Conservation (phyloP, 2,113 vertebrate genomes). For the Coptodon bakossiorum region DNA sequence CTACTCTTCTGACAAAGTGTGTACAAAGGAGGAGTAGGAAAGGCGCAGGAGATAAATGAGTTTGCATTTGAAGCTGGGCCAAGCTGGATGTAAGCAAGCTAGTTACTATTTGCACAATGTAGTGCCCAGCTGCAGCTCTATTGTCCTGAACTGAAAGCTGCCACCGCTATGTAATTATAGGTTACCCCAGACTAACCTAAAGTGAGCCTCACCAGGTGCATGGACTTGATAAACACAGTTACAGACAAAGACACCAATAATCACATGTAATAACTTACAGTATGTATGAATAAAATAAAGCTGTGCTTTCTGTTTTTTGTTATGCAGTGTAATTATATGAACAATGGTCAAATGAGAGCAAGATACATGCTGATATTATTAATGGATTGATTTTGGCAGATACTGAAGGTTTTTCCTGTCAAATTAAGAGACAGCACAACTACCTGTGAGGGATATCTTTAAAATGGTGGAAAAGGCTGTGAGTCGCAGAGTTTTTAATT, state of each 20-base stretch:
- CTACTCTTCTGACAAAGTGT: conserved; percentile 19
- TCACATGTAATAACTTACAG: not conserved
- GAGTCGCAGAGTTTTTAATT: not conserved
- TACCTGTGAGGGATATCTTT: not conserved
- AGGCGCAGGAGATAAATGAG: conserved; percentile 19
- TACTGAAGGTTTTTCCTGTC: not conserved
- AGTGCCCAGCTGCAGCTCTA: not conserved
- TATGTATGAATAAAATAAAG: not conserved
- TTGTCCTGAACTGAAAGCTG: not conserved
- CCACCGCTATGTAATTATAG: not conserved
- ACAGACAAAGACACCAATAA: not conserved
- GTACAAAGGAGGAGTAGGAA: not conserved
- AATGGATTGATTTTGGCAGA: not conserved
- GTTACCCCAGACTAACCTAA: not conserved
- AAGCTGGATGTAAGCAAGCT: not conserved
- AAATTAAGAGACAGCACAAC: not conserved
- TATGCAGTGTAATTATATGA: not conserved
- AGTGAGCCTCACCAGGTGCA: not conserved
- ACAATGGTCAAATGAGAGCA: not conserved
- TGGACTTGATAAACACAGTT: conserved; percentile 1
- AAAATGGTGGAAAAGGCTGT: not conserved
- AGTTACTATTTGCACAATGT: not conserved
- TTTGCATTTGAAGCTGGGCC: not conserved
- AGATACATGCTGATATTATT: not conserved
- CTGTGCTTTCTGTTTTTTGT: not conserved